Evolutionary conservation across 1,140 invertebrate genomes (phyloP).

Genomic region (Pteromalus puparum): DNA sequence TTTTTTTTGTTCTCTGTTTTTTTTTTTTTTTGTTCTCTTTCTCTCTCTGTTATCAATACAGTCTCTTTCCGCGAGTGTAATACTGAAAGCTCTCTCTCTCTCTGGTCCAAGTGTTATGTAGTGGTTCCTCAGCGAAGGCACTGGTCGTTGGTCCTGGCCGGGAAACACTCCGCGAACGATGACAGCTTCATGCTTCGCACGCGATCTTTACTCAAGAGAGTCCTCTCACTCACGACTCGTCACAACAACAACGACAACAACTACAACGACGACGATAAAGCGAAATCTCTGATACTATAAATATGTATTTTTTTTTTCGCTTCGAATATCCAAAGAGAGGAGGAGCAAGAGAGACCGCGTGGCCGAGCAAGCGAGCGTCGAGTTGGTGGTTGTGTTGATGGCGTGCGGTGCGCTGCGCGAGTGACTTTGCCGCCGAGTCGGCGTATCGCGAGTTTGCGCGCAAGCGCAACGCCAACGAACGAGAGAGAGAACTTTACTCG

Average conservation of each 20-base stretch:
- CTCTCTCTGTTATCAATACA: not conserved
- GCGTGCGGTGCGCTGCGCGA: conserved; percentile 74
- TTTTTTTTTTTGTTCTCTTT: no score
- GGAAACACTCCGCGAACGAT: conserved; percentile 14
- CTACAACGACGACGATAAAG: no score
- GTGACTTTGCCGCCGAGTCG: conserved; percentile 70
- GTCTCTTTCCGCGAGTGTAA: no score
- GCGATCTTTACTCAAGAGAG: not conserved
- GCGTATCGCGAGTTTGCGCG: conserved; percentile 70
- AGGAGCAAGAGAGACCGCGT: conserved; percentile 34
- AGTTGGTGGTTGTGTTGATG: conserved; percentile 69
- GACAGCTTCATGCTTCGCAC: conserved; percentile 17
- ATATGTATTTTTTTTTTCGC: not conserved
- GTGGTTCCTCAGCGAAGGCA: conserved; percentile 16
- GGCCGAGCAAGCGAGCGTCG: conserved; percentile 61
- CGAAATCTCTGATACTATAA: no score
- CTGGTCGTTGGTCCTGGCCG: not conserved
- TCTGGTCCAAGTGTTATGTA: not conserved
- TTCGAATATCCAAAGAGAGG: not conserved
- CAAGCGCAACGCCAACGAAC: conserved; percentile 65
- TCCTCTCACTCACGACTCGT: not conserved
- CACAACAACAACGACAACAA: not conserved
- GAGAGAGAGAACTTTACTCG: conserved; percentile 16
- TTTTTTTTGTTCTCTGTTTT: no score
- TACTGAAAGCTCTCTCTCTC: no score